Conservation (phyloP, 2,113 vertebrate species). For the Tychaedon coryphoeus region DNA sequence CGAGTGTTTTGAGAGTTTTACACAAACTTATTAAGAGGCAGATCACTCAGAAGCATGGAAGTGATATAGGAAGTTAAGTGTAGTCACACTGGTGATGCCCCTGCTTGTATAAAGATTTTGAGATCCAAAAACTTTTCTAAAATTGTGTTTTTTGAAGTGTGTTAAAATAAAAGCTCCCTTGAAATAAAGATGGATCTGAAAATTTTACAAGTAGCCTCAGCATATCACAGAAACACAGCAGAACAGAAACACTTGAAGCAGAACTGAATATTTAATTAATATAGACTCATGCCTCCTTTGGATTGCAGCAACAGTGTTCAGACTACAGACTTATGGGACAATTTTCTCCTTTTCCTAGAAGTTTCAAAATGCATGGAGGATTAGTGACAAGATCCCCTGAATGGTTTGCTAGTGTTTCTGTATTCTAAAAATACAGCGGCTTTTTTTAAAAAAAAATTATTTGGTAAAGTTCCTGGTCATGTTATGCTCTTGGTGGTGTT, state of each 20-base stretch:
- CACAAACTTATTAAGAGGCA: not conserved
- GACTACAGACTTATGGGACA: accelerated
- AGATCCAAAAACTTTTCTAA: not conserved
- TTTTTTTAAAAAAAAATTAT: not conserved
- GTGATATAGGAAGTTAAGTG: not conserved
- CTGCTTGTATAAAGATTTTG: not conserved
- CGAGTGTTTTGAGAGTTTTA: not conserved
- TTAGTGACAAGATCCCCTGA: not conserved
- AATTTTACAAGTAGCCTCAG: not conserved
- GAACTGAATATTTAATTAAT: not conserved
- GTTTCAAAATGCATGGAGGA: not conserved
- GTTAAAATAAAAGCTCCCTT: not conserved
- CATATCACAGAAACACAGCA: too few relatives aligned
- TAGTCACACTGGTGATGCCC: not conserved
- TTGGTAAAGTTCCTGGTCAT: slow-evolving; percentile 24
- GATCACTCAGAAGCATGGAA: not conserved
- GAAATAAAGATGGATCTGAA: not conserved
- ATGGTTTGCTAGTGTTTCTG: not conserved
- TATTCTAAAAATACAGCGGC: slow-evolving; percentile 56
- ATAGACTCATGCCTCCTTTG: not conserved
- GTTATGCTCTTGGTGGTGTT: not conserved
- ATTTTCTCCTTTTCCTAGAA: not conserved
- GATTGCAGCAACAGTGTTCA: not conserved
- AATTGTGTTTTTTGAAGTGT: accelerated
- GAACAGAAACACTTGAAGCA: not conserved